phyloP scores from a whole-genome alignment of 2,888 invertebrate genomes.

The Esperia sulphurella region DNA sequence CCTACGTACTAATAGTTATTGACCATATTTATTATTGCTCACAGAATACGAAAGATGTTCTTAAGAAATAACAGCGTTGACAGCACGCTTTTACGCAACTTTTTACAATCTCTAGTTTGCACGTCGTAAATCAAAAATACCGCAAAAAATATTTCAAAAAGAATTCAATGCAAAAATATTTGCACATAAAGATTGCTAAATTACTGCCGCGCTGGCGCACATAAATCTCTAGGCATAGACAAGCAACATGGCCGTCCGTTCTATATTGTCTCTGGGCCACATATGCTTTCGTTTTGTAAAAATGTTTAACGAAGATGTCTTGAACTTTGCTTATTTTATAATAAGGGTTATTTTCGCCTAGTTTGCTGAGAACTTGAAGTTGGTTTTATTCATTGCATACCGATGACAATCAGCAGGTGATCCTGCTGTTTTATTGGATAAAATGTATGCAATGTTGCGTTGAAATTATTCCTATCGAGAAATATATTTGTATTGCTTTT shows the following conservation, averaged over 20 bases:
- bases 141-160: conserved; percentile 4
- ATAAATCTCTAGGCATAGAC: conserved; percentile 67
- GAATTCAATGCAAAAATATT: conserved; percentile 6
- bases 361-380: conserved; percentile 23
- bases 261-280: conserved; percentile 64
- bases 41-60: too few species aligned
- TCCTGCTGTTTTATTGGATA: conserved; percentile 51
- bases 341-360: conserved; percentile 22
- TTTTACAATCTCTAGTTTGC: neutral
- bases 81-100: neutral
- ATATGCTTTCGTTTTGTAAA: conserved; percentile 37
- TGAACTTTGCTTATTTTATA: conserved; percentile 8
- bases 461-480: conserved; percentile 26
- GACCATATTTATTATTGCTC: too few species aligned
- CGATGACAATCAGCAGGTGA: conserved; percentile 53
- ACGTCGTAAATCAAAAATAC: conserved; percentile 9
- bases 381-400: conserved; percentile 30
- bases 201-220: conserved; percentile 46
- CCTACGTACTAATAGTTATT: too few species aligned
- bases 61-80: too few species aligned
- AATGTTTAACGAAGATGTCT: conserved; percentile 6
- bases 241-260: conserved; percentile 63
- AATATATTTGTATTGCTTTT: conserved; percentile 28
- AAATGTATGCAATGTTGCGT: conserved; percentile 27
- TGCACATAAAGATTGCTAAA: conserved; percentile 46